Evolutionary conservation across 2,797 vertebrate species (phyloP), one percentile per base, ranked within the genome.

Genomic region (Malurus splendens): DNA sequence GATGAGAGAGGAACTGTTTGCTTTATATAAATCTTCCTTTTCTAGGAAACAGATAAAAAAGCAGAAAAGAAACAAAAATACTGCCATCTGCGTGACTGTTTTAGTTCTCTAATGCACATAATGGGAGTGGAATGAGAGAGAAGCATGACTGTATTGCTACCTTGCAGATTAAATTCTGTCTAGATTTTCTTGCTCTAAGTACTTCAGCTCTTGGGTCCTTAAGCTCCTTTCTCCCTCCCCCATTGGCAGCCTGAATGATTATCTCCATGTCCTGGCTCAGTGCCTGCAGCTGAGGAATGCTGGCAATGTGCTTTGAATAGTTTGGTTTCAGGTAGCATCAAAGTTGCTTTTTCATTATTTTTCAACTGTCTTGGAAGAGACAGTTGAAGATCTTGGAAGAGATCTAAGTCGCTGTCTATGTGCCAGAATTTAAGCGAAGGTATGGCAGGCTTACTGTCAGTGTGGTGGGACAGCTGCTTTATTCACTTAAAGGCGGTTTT

Each of bases 291-390:
- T 89, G 76, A 91, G 87, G 94, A 95, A 95, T 95, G 90, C 36
- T 50, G 84, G 71, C 89, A 90, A 86, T 92, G 94, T 73, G 56
- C 76, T 81, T 89, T 92, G 90, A 94, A 90, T 89, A 87, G 64
- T 76, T 93, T 32, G 93, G 94, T 90, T 95, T 95, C 93, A 95
- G 94, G 94, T 93, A 95, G 95, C 92, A 90, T 95, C 89, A 84
- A 67, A 95, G 95, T 94, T 89, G 77, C 81, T 92, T 93, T 89
- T 95, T 93, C 82, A 70, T 93, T 94, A 89, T 91, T 83, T 74
- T 93, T 89, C 6, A 7, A 51, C 85, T 90, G 85, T 92, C 76
- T 90, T 93, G 87, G 82, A 95, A 74, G 77, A 92, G 71, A 86
- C n/a, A n/a, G n/a, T n/a, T n/a, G n/a, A n/a, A n/a, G n/a, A n/a